These are phyloP conservation scores for Hycleus cichorii DNA, from an alignment of 1,140 invertebrate species.

Conservation along the genomic window DNA sequence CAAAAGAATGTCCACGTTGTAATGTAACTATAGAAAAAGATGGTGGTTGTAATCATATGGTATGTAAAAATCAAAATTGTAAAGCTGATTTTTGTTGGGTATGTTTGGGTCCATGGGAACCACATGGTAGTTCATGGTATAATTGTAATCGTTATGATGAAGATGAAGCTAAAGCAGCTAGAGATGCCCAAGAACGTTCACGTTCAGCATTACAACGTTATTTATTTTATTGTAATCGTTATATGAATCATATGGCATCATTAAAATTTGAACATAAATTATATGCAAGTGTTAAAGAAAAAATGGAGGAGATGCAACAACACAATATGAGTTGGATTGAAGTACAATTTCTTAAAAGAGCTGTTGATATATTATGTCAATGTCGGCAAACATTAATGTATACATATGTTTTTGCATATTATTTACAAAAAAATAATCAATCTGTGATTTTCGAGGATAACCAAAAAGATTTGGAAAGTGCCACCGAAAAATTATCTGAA, in stretches of 20 bases:
- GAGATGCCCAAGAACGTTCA: slow-evolving; percentile 93
- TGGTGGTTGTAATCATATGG: slow-evolving; percentile 99
- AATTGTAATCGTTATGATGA: slow-evolving; percentile 97
- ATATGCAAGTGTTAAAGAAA: slow-evolving; percentile 88
- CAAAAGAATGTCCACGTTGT: slow-evolving; percentile 98
- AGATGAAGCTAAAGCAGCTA: slow-evolving; percentile 90
- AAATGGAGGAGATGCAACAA: slow-evolving; percentile 99
- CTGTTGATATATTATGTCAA: slow-evolving; percentile 94
- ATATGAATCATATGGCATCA: slow-evolving; percentile 99
- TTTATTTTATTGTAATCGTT: slow-evolving; percentile 97
- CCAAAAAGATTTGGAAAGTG: slow-evolving; percentile 95
- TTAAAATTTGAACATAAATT: slow-evolving; percentile 96
- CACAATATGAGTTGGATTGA: slow-evolving; percentile 99
- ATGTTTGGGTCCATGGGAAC: slow-evolving; percentile 97
- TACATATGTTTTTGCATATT: slow-evolving; percentile 99
- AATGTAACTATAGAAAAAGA: slow-evolving; percentile 98
- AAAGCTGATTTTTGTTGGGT: slow-evolving; percentile 99
- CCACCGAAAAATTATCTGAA: slow-evolving; percentile 94
- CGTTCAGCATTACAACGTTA: slow-evolving; percentile 88
- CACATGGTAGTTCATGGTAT: slow-evolving; percentile 97
- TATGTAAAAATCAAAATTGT: slow-evolving; percentile 96
- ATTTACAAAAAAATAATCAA: slow-evolving; percentile 96
- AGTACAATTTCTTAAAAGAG: slow-evolving; percentile 96
- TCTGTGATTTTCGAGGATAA: slow-evolving; percentile 99
- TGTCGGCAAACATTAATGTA: slow-evolving; percentile 98